Evolutionary conservation across 2,797 vertebrate species (phyloP).

Genomic region (Rhincodon typus): DNA sequence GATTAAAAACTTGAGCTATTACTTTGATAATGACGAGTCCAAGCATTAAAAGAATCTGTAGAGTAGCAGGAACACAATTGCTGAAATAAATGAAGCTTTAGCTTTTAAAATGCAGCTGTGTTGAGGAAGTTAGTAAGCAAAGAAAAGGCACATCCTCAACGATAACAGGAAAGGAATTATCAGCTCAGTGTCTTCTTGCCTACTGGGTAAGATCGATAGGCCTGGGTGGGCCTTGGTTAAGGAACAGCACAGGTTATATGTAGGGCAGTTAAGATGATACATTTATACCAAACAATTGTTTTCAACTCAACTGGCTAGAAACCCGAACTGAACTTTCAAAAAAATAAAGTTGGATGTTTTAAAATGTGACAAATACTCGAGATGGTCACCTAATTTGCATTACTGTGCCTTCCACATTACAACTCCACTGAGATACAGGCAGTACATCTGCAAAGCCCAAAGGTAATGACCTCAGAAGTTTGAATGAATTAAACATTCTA

Average conservation of each 20-base stretch:
- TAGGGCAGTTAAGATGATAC: too few species aligned
- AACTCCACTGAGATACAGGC: too few species aligned
- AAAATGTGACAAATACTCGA: too few species aligned
- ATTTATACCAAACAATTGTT: too few species aligned
- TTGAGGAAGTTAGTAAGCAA: neutral
- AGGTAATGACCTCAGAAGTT: too few species aligned
- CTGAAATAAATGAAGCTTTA: neutral
- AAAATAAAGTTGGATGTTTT: too few species aligned
- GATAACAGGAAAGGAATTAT: neutral
- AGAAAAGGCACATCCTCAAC: neutral
- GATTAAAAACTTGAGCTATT: neutral
- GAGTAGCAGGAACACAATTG: neutral
- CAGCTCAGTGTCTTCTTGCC: neutral
- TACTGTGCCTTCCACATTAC: too few species aligned
- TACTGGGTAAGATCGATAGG: neutral
- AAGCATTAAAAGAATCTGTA: neutral
- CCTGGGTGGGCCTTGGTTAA: neutral
- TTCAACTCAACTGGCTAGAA: too few species aligned
- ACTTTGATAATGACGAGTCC: neutral
- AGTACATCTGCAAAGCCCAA: too few species aligned
- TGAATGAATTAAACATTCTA: too few species aligned
- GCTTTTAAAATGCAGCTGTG: neutral
- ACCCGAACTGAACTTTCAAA: too few species aligned
- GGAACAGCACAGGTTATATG: neutral
- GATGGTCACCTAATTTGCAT: too few species aligned